Evolutionary conservation across 2,888 invertebrate genomes (phyloP).

Genomic region (Melanotus villosus): DNA sequence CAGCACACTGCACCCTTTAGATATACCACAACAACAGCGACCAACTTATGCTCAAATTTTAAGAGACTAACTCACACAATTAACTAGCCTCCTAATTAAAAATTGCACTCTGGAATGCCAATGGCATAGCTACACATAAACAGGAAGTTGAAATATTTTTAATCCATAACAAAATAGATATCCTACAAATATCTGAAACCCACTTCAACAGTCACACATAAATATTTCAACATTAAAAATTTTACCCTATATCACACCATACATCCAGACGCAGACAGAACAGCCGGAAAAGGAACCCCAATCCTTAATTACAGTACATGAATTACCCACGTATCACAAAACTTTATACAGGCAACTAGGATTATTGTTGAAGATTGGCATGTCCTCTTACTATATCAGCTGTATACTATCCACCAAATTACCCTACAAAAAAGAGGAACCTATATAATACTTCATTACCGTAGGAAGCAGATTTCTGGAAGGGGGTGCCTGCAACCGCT

Average conservation of each 20-base stretch:
- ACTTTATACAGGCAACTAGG: no score
- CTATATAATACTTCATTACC: no score
- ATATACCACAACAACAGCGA: no score
- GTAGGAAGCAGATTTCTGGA: no score
- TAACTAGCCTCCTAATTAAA: conserved; percentile 19
- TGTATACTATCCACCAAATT: no score
- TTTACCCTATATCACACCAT: not conserved
- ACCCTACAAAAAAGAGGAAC: no score
- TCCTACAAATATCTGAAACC: not conserved
- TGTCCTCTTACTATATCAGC: no score
- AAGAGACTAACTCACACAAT: conserved; percentile 15
- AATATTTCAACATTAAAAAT: conserved; percentile 11
- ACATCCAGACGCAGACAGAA: not conserved
- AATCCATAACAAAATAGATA: conserved; percentile 10
- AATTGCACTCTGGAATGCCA: conserved; percentile 10
- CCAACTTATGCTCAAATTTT: conserved; percentile 13
- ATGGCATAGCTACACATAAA: conserved; percentile 11
- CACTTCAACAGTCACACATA: conserved; percentile 9
- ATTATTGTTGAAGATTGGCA: no score
- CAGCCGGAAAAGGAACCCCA: conserved; percentile 1
- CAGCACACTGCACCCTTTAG: not conserved
- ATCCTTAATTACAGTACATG: no score
- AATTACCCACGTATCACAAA: no score
- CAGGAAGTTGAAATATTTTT: conserved; percentile 5
- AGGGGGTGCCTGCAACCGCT: no score